Base-by-base conservation (phyloP, 2,113 vertebrate species). In the Stigmatopora argus region DNA sequence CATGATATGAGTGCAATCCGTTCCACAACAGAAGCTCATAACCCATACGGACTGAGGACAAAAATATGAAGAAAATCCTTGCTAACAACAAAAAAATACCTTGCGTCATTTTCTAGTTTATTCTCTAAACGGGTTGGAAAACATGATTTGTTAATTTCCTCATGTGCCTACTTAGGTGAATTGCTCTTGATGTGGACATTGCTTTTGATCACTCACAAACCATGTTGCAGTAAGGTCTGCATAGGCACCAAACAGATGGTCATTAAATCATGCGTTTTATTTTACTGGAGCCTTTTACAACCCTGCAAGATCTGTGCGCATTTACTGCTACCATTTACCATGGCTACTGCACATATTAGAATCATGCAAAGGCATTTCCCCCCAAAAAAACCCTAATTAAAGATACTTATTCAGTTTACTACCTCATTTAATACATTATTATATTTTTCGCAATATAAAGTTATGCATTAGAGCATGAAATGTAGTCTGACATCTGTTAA, bases 221-320 rank as follows among this genome's bases (percentile, higher is more conserved):
- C 84, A 72, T 76, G 82, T 87, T 70, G 80, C 78, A 64, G 66
- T 73, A 38, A 80, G 84, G 85, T 83, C 82, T 72, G 81, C 82
- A 64, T 69, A 74, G 45, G 83, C 83, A 79, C 79, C 83, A 78
- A 82, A 78, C 88, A 91, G 89, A 90, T 90, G 89, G 88, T 79
- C 79, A 87, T 89, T 90, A 91, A 90, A 90, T 89, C 83, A 71
- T 66, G 83, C 80, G 38, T 89, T 89, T 87, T 84, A 89, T 90
- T 87, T 90, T 90, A 88, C 82, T 84, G 81, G 64, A 70, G 79
- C 61, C 75, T 84, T 83, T 87, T 82, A 87, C 64, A 78, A 78
- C 79, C 77, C 81, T 80, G 81, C 71, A 85, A 89, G 85, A 87
- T 86, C 85, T 80, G 80, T 63, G 69, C 60, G 58, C 65, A 83